Evolutionary conservation across 64 coral and sea anemone genomes (phyloP), one percentile per base, ranked within the genome.

Genomic region (Stichodactyla helianthus): DNA sequence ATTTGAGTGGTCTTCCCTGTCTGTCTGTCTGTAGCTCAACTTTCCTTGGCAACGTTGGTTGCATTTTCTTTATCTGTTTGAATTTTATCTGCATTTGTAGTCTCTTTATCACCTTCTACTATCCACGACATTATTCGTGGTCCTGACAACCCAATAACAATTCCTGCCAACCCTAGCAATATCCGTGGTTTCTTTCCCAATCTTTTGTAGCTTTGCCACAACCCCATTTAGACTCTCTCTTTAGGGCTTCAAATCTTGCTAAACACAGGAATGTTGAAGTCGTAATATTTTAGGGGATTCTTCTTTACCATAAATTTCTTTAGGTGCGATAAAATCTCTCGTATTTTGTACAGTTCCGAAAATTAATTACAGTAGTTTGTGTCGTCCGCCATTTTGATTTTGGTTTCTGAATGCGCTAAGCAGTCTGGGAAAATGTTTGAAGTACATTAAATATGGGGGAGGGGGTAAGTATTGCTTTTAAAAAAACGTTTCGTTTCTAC

Each of bases 141-240:
- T 1, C 89, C 89, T 25, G 76, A 60, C 26, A 91, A 20, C 0
- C 89, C 89, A 68, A 82, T 56, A 12, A 83, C 17, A 70, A 91
- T 87, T 23, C 89, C 89, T 53, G 78, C 7, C 26, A 91, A 27
- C 7, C 89, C 89, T 65, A 91, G 27, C 15, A 91, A 26, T 2
- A 91, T 31, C 16, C 89, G 79, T 25, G 85, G 84, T 9, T 67
- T 84, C 50, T 82, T 91, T 4, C 84, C 52, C 7, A 91, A 18
- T 0, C 26, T 91, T 53, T 87, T 91, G 59, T 82, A 91, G 63
- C 83, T 91, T 67, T 91, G 89, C 89, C 89, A 91, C 77, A 91
- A 70, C 22, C 89, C 89, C 89, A 91, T 91, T 55, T 59, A 10
- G 19, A 19, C 51, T 77, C 0, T 71, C 15, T 56, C 25, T 77